Evolutionary conservation across 2,888 invertebrate genomes (phyloP), one percentile per base, ranked within the genome.

Genomic region (Polylopha cassiicola): DNA sequence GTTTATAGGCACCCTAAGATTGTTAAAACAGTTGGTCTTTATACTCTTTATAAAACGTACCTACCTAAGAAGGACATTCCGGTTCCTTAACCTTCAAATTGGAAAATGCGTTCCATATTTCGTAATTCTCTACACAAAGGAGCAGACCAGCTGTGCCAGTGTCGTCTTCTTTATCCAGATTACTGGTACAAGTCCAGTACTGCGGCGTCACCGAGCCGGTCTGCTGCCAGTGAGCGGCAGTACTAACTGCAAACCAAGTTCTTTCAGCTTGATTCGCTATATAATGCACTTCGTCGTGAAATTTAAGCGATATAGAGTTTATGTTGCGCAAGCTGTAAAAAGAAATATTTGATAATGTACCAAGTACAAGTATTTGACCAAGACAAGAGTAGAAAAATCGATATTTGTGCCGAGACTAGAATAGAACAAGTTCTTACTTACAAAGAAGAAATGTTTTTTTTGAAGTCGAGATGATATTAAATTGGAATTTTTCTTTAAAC

Each of bases 1-100:
- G n/a, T n/a, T n/a, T n/a, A n/a, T n/a, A n/a, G n/a, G n/a, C n/a
- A n/a, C n/a, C n/a, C n/a, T n/a, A n/a, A n/a, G n/a, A n/a, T n/a
- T n/a, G n/a, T n/a, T n/a, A n/a, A n/a, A n/a, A n/a, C n/a, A n/a
- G n/a, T n/a, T n/a, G n/a, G n/a, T n/a, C n/a, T n/a, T n/a, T n/a
- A n/a, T n/a, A n/a, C n/a, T n/a, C n/a, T n/a, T n/a, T n/a, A n/a
- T n/a, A n/a, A n/a, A n/a, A n/a, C n/a, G n/a, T n/a, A n/a, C n/a
- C n/a, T n/a, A n/a, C n/a, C n/a, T n/a, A n/a, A n/a, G n/a, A n/a
- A n/a, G n/a, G n/a, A 44, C 78, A 78, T 2, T 47, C 43, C 0
- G 78, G 79, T 41, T 79, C 78, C 17, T 58, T 63, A 20, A 68
- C 47, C 61, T 78, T 80, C 0, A 79, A 55, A 37, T 67, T 71